These are phyloP conservation scores for Pollenia labialis DNA, from an alignment of 2,888 invertebrate species.

Conservation along the genomic window DNA sequence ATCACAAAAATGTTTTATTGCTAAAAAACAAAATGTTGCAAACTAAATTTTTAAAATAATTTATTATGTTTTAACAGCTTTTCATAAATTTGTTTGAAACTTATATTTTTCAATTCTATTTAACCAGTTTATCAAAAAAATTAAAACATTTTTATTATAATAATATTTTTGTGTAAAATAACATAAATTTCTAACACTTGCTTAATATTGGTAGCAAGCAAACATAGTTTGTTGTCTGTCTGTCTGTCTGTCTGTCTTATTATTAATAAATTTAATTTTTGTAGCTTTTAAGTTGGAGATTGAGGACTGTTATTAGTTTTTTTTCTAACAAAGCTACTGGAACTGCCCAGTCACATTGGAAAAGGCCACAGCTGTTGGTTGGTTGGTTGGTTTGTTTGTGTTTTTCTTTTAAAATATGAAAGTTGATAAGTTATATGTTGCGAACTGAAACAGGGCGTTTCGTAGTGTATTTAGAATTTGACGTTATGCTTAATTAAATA, in stretches of 20 bases:
- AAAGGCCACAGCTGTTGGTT: slow-evolving; percentile 54
- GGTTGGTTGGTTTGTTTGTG: neutral
- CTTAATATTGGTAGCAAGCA: slow-evolving; percentile 54
- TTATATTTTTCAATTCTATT: neutral
- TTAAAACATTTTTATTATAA: slow-evolving; percentile 56
- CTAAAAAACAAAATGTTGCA: slow-evolving; percentile 40
- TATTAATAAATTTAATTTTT: slow-evolving; percentile 55
- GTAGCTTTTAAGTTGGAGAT: slow-evolving; percentile 29
- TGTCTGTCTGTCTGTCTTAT: slow-evolving; percentile 30
- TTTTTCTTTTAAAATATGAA: slow-evolving; percentile 59
- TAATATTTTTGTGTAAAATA: slow-evolving; percentile 69
- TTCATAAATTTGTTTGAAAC: neutral
- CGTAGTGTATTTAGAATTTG: slow-evolving; percentile 57
- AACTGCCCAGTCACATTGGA: slow-evolving; percentile 31
- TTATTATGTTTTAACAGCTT: slow-evolving; percentile 67
- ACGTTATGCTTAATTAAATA: slow-evolving; percentile 72
- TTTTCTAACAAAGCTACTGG: slow-evolving; percentile 22
- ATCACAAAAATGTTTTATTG: slow-evolving; percentile 36
- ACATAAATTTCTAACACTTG: slow-evolving; percentile 72
- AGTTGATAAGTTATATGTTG: slow-evolving; percentile 57
- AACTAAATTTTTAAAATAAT: slow-evolving; percentile 56
- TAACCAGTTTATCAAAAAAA: slow-evolving; percentile 58
- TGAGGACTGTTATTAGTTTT: slow-evolving; percentile 61
- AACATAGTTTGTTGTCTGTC: slow-evolving; percentile 30
- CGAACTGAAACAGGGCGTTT: slow-evolving; percentile 62